Evolutionary conservation across 2,113 vertebrate genomes (phyloP), one percentile per base, ranked within the genome.

Genomic region (Stegastes partitus): DNA sequence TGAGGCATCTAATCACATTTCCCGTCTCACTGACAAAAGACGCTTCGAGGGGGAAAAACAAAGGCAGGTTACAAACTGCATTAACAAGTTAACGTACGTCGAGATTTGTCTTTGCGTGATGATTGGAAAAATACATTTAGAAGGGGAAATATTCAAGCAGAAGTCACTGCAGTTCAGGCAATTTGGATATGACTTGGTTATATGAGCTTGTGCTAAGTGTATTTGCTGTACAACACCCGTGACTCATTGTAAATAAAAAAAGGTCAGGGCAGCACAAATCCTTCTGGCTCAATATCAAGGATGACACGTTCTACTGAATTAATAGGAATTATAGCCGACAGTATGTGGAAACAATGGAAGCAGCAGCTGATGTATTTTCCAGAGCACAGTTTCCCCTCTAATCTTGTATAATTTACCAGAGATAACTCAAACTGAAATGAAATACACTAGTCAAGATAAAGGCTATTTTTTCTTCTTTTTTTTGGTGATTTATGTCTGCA

Each of bases 201-300:
- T 50, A 59, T 79, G 78, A 77, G 68, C 45, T 54, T 63, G 59
- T 73, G 65, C 26, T 83, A 61, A 87, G 71, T 68, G 58, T 58
- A 64, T 70, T 83, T 78, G 64, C 55, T 64, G 81, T 16, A 55
- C 26, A 78, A 71, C 63, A 78, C 23, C 66, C 22, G 22, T 84
- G 79, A 83, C 70, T 86, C 77, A 87, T 23, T 76, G 82, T 71
- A 81, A 91, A 86, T 73, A 86, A 68, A 53, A 68, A 55, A 82
- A 54, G 82, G 69, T 87, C 68, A 70, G 71, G 23, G 54, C 65
- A 58, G 69, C 73, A 83, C 61, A 89, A 81, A 78, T 77, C 69
- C 74, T 74, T 67, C 85, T 83, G 81, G 78, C 76, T 82, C 73
- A 45, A 66, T 68, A 81, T 88, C 86, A 89, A 76, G 74, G 74